phyloP scores from a whole-genome alignment of 1,140 invertebrate species.

The Mizuhopecten yessoensis region DNA sequence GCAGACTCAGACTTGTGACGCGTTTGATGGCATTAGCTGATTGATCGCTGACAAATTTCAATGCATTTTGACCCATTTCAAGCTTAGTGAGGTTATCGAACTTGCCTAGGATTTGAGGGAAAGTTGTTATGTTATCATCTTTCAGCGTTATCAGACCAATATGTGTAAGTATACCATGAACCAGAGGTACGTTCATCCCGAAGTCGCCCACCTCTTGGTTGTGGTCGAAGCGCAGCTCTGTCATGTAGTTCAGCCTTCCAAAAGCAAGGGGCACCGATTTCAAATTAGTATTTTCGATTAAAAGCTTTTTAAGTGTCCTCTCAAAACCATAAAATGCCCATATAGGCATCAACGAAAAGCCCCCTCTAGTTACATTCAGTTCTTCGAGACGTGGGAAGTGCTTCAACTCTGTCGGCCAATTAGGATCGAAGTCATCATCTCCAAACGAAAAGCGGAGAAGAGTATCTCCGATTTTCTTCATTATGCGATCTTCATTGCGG shows the following conservation, averaged over 20 bases:
- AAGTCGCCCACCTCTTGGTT: slow-evolving; percentile 55
- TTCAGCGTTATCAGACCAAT: slow-evolving; percentile 51
- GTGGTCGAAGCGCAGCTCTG: slow-evolving; percentile 57
- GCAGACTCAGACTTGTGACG: slow-evolving; percentile 53
- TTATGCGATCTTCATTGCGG: neutral
- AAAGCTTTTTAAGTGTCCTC: slow-evolving; percentile 51
- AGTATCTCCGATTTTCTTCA: slow-evolving; percentile 49
- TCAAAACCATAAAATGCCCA: slow-evolving; percentile 59
- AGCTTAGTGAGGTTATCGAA: slow-evolving; percentile 51
- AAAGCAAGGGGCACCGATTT: slow-evolving; percentile 55
- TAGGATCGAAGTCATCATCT: neutral
- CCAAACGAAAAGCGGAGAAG: slow-evolving; percentile 50
- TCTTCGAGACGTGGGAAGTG: slow-evolving; percentile 54
- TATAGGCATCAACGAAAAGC: slow-evolving; percentile 46
- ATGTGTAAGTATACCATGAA: slow-evolving; percentile 47
- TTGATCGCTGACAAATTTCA: slow-evolving; percentile 61
- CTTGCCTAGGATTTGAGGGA: slow-evolving; percentile 51
- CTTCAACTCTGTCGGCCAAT: slow-evolving; percentile 56
- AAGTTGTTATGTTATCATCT: slow-evolving; percentile 56
- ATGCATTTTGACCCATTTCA: slow-evolving; percentile 48
- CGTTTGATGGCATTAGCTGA: slow-evolving; percentile 48
- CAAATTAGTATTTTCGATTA: slow-evolving; percentile 46
- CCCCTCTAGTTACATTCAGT: slow-evolving; percentile 45
- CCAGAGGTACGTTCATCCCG: slow-evolving; percentile 55
- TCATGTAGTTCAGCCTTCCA: slow-evolving; percentile 45